Base-by-base conservation (phyloP, 2,797 vertebrate genomes). In the Gymnocypris eckloni region DNA sequence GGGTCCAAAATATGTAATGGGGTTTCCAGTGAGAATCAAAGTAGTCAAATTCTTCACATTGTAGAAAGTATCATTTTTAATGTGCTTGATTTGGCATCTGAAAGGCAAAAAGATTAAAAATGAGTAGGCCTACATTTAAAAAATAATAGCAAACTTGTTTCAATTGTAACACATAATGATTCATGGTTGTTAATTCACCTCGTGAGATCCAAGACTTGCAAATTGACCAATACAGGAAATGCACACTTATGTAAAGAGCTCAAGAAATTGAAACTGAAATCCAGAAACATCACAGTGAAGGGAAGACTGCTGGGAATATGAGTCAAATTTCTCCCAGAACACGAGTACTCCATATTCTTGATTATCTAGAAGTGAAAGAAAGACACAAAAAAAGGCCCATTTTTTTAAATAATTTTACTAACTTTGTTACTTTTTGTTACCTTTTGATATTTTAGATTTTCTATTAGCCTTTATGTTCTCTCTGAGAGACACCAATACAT, bases 11-110 rank as follows among this genome's bases (percentile, higher is more conserved):
- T 84, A 75, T 79, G 90, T 90, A 12, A 96, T 86, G 16, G 94
- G 91, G 39, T 96, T 96, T 89, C 93, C 96, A 4, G 96, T 96
- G 81, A 96, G 89, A 91, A 96, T 91, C 89, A 97, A 93, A 50
- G 91, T 94, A 25, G 91, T 94, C 61, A 96, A 93, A 0, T 92
- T 87, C 0, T 45, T 41, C 87, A 96, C 92, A n/a, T 93, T 94
- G 61, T 83, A 9, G 83, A 94, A 96, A 16, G 96, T 90, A 67
- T 94, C 79, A 45, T 95, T 93, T 88, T 94, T 94, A 82, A 97
- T 93, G 4, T 50, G 83, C 22, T 88, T 86, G 81, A 96, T 91
- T 20, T 90, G 71, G 13, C 88, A 89, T 79, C 88, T 89, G 76
- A 80, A 88, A 88, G 25, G 4, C 16, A n/a, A 73, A 59, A 77